Conservation (phyloP, 1,140 invertebrate species). For the Hylyphantes graminicola region DNA sequence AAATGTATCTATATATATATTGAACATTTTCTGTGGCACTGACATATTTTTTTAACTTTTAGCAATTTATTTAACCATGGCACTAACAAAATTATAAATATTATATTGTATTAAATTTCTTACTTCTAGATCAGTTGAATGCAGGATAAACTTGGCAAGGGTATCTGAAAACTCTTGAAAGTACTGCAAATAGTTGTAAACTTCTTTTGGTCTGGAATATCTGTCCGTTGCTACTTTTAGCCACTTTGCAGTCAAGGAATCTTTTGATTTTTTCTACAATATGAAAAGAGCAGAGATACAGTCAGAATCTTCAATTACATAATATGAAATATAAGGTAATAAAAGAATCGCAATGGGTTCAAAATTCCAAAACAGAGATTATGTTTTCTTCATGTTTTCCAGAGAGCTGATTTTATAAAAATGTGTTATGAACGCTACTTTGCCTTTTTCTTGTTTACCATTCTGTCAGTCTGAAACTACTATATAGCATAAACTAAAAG, state of each 20-base stretch:
- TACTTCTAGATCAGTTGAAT: slow-evolving; percentile 19
- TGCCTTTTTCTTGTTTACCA: too few species aligned
- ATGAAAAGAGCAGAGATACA: not conserved
- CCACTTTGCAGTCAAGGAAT: slow-evolving; percentile 12
- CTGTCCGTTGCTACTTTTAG: not conserved
- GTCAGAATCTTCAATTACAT: not conserved
- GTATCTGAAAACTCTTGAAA: slow-evolving; percentile 23
- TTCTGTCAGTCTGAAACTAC: too few species aligned
- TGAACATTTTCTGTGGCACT: not conserved
- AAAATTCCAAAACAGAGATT: too few species aligned
- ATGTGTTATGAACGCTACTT: too few species aligned
- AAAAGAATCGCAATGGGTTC: too few species aligned
- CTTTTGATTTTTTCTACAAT: not conserved
- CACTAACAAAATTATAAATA: not conserved
- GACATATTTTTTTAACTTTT: not conserved
- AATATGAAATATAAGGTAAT: too few species aligned
- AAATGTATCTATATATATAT: not conserved
- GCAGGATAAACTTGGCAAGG: not conserved
- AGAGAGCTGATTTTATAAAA: too few species aligned
- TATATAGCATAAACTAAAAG: too few species aligned
- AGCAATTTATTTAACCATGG: not conserved
- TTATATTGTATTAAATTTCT: not conserved
- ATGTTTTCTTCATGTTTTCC: too few species aligned
- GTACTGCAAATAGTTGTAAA: not conserved
- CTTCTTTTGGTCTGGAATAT: not conserved